Percentiles rank a stretch among this genome's conserved stretches.
phyloP scores from a whole-genome alignment of 2,888 invertebrate genomes.

The Panorpa germanica region DNA sequence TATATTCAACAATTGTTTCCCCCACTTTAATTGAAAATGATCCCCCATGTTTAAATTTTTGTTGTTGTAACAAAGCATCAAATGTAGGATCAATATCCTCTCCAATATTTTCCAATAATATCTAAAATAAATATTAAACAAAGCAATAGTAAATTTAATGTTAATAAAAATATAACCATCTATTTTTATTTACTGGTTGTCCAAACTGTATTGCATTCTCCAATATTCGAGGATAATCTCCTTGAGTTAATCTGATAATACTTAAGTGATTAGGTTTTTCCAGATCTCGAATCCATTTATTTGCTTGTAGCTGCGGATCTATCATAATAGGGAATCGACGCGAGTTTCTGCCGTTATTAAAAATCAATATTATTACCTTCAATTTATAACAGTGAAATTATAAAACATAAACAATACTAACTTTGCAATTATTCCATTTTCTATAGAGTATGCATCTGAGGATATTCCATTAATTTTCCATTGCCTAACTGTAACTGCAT shows the following conservation, averaged over 20 bases:
- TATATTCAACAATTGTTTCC: constrained; percentile 80
- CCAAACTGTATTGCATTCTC: constrained; percentile 80
- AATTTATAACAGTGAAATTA: constrained; percentile 18
- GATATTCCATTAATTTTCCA: constrained; percentile 87
- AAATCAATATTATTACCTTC: constrained; percentile 26
- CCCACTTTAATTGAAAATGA: constrained; percentile 77
- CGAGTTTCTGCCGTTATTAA: constrained; percentile 56
- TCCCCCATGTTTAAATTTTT: constrained; percentile 80
- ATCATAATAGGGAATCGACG: constrained; percentile 87
- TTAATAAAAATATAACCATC: too few species aligned
- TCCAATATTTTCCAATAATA: constrained; percentile 70
- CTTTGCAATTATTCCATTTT: constrained; percentile 83
- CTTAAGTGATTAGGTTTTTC: constrained; percentile 70
- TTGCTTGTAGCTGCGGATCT: constrained; percentile 88
- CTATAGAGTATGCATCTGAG: constrained; percentile 72
- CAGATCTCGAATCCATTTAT: constrained; percentile 88
- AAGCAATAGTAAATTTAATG: too few species aligned
- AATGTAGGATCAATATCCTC: constrained; percentile 84
- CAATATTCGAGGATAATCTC: constrained; percentile 64
- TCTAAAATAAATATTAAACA: constrained; percentile 5
- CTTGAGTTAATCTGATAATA: constrained; percentile 60
- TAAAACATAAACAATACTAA: too few species aligned
- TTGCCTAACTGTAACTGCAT: constrained; percentile 73
- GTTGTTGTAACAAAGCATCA: constrained; percentile 76
- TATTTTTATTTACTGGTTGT: constrained; percentile 59